Percentiles rank a stretch among this genome's conserved stretches.
Evolutionary conservation across 2,888 invertebrate species (phyloP).

Genomic region (Cheilosia soror): DNA sequence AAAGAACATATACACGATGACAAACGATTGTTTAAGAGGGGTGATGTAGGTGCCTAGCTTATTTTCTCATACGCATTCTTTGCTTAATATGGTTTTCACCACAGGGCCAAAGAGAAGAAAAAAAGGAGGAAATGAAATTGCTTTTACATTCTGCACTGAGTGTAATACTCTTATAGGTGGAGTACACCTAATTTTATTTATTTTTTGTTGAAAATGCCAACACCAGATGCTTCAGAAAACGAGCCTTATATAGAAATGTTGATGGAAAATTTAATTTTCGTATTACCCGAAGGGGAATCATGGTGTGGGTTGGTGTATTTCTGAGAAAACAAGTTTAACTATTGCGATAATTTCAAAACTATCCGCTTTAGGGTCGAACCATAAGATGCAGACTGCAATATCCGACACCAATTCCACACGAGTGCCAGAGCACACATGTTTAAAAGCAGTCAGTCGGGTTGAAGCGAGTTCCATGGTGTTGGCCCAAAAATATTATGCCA

Average conservation of each 20-base stretch:
- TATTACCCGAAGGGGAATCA: conserved; percentile 20
- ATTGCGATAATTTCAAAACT: conserved; percentile 66
- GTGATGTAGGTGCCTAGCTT: conserved; percentile 18
- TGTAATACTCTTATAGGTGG: conserved; percentile 14
- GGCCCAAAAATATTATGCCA: conserved; percentile 37
- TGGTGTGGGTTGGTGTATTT: conserved; percentile 3
- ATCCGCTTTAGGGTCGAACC: conserved; percentile 27
- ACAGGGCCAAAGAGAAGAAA: conserved; percentile 24
- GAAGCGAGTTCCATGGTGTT: neutral
- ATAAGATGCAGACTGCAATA: conserved; percentile 46
- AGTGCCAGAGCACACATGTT: conserved; percentile 67
- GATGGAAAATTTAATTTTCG: conserved; percentile 68
- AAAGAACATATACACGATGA: conserved; percentile 43
- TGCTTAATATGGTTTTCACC: conserved; percentile 52
- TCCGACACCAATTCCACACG: conserved; percentile 56
- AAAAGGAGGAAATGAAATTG: conserved; percentile 34
- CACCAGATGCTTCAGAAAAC: conserved; percentile 37
- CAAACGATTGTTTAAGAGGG: conserved; percentile 58
- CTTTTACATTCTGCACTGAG: conserved; percentile 32
- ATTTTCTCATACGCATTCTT: conserved; percentile 29
- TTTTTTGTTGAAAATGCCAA: conserved; percentile 42
- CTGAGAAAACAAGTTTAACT: conserved; percentile 46
- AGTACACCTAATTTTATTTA: neutral
- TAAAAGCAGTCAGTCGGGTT: conserved; percentile 46
- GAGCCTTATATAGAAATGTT: conserved; percentile 46